Percentiles rank a stretch among this genome's conserved stretches.
These are phyloP conservation scores for Lycia hirtaria DNA, from an alignment of 2,888 invertebrate species.

Conservation along the genomic window DNA sequence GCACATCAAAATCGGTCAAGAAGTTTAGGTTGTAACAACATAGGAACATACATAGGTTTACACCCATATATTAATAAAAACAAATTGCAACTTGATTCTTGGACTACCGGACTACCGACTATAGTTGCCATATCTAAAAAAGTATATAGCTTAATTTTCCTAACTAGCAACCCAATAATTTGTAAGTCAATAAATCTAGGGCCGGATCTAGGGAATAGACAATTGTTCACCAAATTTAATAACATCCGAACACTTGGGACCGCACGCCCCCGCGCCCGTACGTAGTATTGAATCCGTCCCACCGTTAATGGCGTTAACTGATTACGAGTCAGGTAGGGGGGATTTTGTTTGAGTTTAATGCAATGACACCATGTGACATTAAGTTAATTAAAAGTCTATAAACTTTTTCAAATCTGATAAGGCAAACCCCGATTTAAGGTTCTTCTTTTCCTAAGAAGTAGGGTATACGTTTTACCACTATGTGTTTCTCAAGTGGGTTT, in stretches of 20 bases:
- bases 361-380: background rate
- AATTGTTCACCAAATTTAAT: slow-evolving; percentile 34
- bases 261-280: background rate
- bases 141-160: background rate
- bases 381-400: background rate
- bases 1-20: too few species aligned
- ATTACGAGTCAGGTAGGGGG: slow-evolving; percentile 11
- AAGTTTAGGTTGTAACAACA: too few species aligned
- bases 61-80: too few species aligned
- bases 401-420: too few species aligned
- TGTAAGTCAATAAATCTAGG: slow-evolving; percentile 24
- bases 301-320: slow-evolving; percentile 2
- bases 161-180: slow-evolving; percentile 1
- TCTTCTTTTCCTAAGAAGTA: too few species aligned
- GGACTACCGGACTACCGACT: too few species aligned
- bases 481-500: too few species aligned
- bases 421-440: too few species aligned
- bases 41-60: too few species aligned
- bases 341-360: background rate
- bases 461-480: too few species aligned
- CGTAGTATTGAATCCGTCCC: slow-evolving; percentile 21
- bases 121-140: too few species aligned
- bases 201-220: slow-evolving; percentile 26
- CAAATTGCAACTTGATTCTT: too few species aligned
- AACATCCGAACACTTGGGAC: slow-evolving; percentile 24